Percentiles rank a stretch among this genome's conserved stretches.
Evolutionary conservation across 2,888 invertebrate species (phyloP).

Genomic region (Cantharis rustica): DNA sequence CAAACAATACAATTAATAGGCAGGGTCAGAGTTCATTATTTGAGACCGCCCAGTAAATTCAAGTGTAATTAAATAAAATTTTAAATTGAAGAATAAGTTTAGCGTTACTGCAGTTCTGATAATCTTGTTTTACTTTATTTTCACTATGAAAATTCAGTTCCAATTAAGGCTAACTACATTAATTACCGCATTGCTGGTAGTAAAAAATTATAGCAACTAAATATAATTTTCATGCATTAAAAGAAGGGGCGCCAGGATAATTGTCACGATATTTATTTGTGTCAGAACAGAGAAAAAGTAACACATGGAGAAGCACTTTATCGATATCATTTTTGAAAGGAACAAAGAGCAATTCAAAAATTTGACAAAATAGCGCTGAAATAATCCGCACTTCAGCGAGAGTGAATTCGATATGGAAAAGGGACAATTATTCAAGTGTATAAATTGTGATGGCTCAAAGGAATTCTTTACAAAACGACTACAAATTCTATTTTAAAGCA

Average conservation of each 20-base stretch:
- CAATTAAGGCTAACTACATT: background rate
- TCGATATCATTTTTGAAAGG: background rate
- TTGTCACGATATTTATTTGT: background rate
- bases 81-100: background rate
- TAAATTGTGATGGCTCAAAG: background rate
- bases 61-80: background rate
- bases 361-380: background rate
- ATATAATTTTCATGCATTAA: background rate
- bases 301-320: background rate
- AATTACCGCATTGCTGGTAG: background rate
- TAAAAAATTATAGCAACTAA: background rate
- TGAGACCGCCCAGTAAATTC: too few species aligned
- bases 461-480: background rate
- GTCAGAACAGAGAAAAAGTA: background rate
- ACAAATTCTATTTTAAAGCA: background rate
- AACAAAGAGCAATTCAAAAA: background rate
- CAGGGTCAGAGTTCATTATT: too few species aligned
- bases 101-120: background rate
- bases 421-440: background rate
- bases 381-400: background rate
- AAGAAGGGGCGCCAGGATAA: background rate
- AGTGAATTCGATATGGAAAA: background rate
- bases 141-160: background rate
- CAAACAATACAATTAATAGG: background rate
- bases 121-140: background rate